Evolutionary conservation across 1,140 invertebrate species (phyloP), one percentile per base, ranked within the genome.

Genomic region (Mercenaria mercenaria): DNA sequence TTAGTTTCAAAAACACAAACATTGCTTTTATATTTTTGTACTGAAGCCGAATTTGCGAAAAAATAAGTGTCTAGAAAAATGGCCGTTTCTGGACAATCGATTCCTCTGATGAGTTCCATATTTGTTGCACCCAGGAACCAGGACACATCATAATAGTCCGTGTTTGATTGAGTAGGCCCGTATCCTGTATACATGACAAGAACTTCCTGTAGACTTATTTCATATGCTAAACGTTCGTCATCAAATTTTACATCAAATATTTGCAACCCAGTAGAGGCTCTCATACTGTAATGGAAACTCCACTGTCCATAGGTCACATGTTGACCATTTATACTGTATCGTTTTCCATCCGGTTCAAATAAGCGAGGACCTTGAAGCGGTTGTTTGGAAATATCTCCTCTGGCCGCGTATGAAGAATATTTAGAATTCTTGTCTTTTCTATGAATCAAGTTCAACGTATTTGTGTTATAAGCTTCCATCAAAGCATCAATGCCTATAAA

Each of bases 1-100:
- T 92, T 93, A 13, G 92, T 89, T 91, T 95, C 95, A 91, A 95
- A 95, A n/a, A 95, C 91, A 82, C 95, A 95, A 56, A 95, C 91
- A 34, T 94, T 84, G 56, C 94, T 93, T 67, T 91, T 92, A 47
- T 91, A 90, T n/a, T 41, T 76, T 20, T 74, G 81, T 18, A 91
- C 91, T 26, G 83, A 64, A 1, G 43, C 86, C 29, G 85, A 77
- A 82, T 92, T 92, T 4, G 86, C 84, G 69, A 93, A 93, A 80
- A 94, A 91, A 77, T 93, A 89, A 32, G 91, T 41, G 56, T 93
- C 92, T 4, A 91, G 47, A 85, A 93, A 94, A 13, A 92, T 80
- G 10, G 93, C 92, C 11, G 94, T 94, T 69, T 93, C 92, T 23
- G 94, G 94, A 56, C 94, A 95, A 80, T 95, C 94, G 15, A 94